Evolutionary conservation across 2,797 vertebrate species (phyloP), one percentile per base, ranked within the genome.

Genomic region (Pantherophis alleghaniensis): DNA sequence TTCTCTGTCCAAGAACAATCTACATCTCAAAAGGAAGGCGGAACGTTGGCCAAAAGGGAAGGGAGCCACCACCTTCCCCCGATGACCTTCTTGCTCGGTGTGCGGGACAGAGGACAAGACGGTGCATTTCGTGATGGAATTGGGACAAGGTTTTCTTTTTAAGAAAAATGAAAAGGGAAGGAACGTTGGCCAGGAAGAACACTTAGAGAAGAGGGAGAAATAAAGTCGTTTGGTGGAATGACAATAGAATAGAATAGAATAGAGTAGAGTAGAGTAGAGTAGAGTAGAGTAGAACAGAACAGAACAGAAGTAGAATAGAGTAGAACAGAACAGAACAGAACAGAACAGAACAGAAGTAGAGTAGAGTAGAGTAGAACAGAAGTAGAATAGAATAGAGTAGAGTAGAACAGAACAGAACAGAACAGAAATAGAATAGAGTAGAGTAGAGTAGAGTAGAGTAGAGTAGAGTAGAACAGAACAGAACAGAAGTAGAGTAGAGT

Each of bases 1-100:
- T 51, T 88, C 89, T 88, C 56, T 86, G 86, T 91, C 93, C 89
- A 91, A 83, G 90, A 93, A 91, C 92, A 61, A 83, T 88, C 90
- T 88, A 14, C 56, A 60, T 88, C 66, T 79, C 90, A 37, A 57
- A 63, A 37, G 20, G 37, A 83, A 79, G 10, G 66, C 66, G 63
- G 66, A 32, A 92, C 5, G 18, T 86, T 66, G 91, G 93, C 93
- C 59, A 22, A 69, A 47, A 3, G 61, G 22, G 12, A 47, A 59
- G 79, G 91, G 26, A 74, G 61, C 37, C 79, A 22, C n/a, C 20
- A 79, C 37, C 55, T 94, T 60, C 79, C 32, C 32, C 26, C 2
- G 0, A 32, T 91, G 90, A 91, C 83, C 88, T 90, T 87, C 88
- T 20, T 37, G 9, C 61, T 7, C 3, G 3, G 61, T 61, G 61